Evolutionary conservation across 92 coral and sea anemone genomes (phyloP).

Genomic region (Micromussa lordhowensis): DNA sequence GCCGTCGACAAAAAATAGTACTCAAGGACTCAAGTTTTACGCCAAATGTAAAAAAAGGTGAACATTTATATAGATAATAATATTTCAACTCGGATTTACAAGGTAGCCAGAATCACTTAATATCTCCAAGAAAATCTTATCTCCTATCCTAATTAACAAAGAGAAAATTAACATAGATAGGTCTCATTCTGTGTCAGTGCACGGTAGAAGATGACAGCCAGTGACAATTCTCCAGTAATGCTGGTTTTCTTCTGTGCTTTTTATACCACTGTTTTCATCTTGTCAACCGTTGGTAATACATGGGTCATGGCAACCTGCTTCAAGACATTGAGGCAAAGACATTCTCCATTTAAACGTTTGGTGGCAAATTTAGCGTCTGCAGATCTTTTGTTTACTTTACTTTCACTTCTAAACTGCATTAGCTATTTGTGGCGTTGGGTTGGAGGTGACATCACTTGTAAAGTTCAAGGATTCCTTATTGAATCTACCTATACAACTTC

Average conservation of each 20-base stretch:
- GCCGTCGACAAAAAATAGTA: too few species aligned
- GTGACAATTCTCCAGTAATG: not conserved
- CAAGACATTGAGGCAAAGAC: constrained; percentile 3
- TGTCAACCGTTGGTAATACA: constrained; percentile 36
- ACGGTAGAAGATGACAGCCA: not conserved
- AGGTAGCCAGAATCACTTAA: too few species aligned
- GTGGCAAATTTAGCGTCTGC: constrained; percentile 57
- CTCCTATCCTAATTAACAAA: too few species aligned
- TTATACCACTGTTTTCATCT: constrained; percentile 32
- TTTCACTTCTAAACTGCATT: constrained; percentile 28
- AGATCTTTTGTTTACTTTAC: constrained; percentile 47
- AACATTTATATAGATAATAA: too few species aligned
- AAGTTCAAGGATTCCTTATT: constrained; percentile 52
- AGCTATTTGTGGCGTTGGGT: constrained; percentile 42
- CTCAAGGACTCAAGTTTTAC: too few species aligned
- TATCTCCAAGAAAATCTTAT: too few species aligned
- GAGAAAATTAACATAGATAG: too few species aligned
- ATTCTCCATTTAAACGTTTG: constrained; percentile 25
- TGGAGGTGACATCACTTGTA: constrained; percentile 51
- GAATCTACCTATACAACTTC: constrained; percentile 51
- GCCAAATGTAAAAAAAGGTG: too few species aligned
- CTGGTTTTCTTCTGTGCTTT: not conserved
- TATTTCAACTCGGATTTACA: too few species aligned
- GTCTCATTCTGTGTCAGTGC: too few species aligned
- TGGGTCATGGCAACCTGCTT: constrained; percentile 41